phyloP scores from a whole-genome alignment of 2,888 invertebrate species.

The Drosophila multiciliata region DNA sequence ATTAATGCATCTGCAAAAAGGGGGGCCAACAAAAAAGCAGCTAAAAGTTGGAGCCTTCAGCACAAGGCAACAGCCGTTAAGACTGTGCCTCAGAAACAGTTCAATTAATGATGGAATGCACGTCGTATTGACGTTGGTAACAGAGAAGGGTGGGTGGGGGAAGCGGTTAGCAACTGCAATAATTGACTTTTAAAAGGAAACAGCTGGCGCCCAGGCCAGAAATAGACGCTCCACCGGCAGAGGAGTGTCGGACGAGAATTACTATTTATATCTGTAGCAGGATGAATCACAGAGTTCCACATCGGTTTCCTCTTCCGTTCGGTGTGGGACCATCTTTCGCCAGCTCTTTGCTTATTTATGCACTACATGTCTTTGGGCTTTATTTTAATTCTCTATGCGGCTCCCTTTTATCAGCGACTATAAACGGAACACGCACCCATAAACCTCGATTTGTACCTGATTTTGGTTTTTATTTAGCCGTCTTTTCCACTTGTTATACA shows the following conservation, averaged over 20 bases:
- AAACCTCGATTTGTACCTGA: constrained; percentile 61
- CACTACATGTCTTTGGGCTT: constrained; percentile 58
- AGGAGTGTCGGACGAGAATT: constrained; percentile 7
- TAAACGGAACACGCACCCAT: constrained; percentile 79
- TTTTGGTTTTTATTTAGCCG: constrained; percentile 2
- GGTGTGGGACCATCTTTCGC: not conserved
- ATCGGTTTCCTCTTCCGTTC: constrained; percentile 48
- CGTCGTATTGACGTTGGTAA: constrained; percentile 29
- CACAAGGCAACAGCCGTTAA: constrained; percentile 36
- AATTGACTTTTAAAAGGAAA: constrained; percentile 70
- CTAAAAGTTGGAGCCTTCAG: constrained; percentile 16
- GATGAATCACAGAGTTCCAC: constrained; percentile 55
- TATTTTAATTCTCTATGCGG: constrained; percentile 65
- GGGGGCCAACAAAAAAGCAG: constrained; percentile 21
- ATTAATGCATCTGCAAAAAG: constrained; percentile 62
- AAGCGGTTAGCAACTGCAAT: constrained; percentile 29
- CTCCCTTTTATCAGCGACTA: constrained; percentile 59
- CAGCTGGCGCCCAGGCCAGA: constrained; percentile 55
- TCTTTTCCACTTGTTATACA: constrained; percentile 19
- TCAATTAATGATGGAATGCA: constrained; percentile 62
- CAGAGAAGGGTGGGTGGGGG: not conserved
- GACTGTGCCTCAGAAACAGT: constrained; percentile 26
- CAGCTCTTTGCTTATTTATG: constrained; percentile 53
- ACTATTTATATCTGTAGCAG: constrained; percentile 21
- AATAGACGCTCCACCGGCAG: constrained; percentile 37